phyloP scores from a whole-genome alignment of 2,797 vertebrate species.

The Pteronotus mesoamericanus region DNA sequence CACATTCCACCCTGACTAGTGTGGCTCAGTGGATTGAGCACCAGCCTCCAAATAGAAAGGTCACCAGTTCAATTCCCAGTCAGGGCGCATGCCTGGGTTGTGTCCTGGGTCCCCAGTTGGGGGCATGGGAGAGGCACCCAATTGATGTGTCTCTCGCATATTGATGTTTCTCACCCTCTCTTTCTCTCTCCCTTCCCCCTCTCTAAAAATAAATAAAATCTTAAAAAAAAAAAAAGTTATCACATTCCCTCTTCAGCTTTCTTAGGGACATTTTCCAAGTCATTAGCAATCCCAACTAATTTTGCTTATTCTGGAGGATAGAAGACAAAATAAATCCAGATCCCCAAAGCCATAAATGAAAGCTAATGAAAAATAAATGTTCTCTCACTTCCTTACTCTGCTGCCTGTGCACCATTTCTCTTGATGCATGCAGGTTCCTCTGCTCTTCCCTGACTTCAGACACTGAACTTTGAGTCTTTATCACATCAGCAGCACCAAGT shows the following conservation, averaged over 20 bases:
- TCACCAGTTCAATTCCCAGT: too few species aligned
- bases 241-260: constrained; percentile 39
- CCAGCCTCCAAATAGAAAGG: too few species aligned
- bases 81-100: too few species aligned
- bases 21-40: too few species aligned
- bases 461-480: constrained; percentile 83
- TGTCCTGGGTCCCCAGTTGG: too few species aligned
- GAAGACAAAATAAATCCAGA: constrained; percentile 71
- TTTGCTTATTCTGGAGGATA: constrained; percentile 68
- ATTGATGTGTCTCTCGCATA: too few species aligned
- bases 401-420: constrained; percentile 79
- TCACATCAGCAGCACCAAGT: constrained; percentile 80
- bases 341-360: constrained; percentile 71
- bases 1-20: not conserved
- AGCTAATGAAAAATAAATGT: constrained; percentile 81
- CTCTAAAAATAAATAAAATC: too few species aligned
- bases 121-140: too few species aligned
- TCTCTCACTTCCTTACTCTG: constrained; percentile 73
- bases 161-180: too few species aligned
- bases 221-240: not conserved
- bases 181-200: too few species aligned
- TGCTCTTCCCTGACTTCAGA: constrained; percentile 77
- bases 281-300: constrained; percentile 57
- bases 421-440: constrained; percentile 69
- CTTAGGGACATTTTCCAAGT: constrained; percentile 48